phyloP scores from a whole-genome alignment of 30 jellyfish, hydroid and myxozoan genomes.

The Haliclystus octoradiatus region DNA sequence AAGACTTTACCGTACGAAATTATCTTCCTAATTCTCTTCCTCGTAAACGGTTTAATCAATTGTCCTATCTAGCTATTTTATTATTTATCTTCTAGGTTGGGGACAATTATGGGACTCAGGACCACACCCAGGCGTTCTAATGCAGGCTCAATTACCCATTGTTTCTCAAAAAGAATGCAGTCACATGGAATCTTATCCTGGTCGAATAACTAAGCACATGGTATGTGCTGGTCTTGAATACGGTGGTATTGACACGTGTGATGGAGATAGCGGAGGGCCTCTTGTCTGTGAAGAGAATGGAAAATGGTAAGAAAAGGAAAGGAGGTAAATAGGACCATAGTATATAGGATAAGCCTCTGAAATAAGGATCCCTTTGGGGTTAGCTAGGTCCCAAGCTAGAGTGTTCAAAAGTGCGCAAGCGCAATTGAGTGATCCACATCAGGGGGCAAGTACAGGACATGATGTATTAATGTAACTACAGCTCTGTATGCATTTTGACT shows the following conservation, averaged over 20 bases:
- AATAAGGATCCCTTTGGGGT: no score
- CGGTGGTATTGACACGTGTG: constrained; percentile 48
- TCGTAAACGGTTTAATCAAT: background rate
- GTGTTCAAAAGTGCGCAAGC: no score
- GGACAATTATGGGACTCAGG: constrained; percentile 40
- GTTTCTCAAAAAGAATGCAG: constrained; percentile 16
- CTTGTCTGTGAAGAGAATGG: constrained; percentile 39
- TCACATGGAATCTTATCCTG: constrained; percentile 25
- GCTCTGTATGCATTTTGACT: no score
- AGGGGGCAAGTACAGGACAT: no score
- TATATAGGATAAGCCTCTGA: no score
- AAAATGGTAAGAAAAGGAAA: constrained; percentile 24
- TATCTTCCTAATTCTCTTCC: no score
- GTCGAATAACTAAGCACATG: constrained; percentile 32
- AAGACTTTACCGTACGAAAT: no score
- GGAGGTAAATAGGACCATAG: background rate
- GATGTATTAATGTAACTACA: no score
- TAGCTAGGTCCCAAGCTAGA: no score
- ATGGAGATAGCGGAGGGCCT: constrained; percentile 62
- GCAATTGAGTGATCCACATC: no score
- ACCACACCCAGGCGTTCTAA: constrained; percentile 21
- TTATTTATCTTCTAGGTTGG: constrained; percentile 26
- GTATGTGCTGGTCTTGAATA: constrained; percentile 41
- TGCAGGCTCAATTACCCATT: constrained; percentile 28
- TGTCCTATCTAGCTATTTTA: background rate